Percentiles rank a stretch among this genome's conserved stretches.
Conservation (phyloP, 2,797 vertebrate genomes). For the Danio tinwini region DNA sequence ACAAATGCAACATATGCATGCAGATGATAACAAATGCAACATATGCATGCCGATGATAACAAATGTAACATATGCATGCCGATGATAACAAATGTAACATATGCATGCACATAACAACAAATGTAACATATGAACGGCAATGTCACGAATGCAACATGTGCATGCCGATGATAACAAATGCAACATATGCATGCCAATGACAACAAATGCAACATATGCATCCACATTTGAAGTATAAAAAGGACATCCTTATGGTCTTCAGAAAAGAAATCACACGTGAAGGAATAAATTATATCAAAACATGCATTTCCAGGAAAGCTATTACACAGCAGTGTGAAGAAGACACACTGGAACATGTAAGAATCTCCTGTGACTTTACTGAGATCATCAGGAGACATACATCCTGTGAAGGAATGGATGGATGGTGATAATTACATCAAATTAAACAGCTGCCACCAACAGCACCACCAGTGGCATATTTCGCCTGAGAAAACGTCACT, state of each 20-base stretch:
- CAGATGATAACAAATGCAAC: no score
- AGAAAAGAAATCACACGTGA: background rate
- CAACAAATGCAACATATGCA: no score
- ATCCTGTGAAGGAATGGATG: conserved; percentile 35
- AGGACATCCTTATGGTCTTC: background rate
- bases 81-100: no score
- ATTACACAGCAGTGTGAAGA: background rate
- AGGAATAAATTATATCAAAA: background rate
- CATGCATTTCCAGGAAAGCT: background rate
- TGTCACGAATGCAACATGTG: no score
- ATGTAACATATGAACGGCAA: no score
- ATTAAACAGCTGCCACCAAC: conserved; percentile 46
- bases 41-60: no score
- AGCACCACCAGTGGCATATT: background rate
- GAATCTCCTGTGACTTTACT: background rate
- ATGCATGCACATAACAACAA: no score
- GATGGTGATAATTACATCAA: conserved; percentile 55
- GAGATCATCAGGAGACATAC: conserved; percentile 28
- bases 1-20: no score
- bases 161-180: no score
- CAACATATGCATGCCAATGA: no score
- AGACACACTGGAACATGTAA: background rate
- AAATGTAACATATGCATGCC: no score
- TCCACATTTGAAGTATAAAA: background rate
- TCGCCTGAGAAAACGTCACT: conserved; percentile 20